Evolutionary conservation across 2,797 vertebrate genomes (phyloP), one percentile per base, ranked within the genome.

Genomic region (Diplodus sargus): DNA sequence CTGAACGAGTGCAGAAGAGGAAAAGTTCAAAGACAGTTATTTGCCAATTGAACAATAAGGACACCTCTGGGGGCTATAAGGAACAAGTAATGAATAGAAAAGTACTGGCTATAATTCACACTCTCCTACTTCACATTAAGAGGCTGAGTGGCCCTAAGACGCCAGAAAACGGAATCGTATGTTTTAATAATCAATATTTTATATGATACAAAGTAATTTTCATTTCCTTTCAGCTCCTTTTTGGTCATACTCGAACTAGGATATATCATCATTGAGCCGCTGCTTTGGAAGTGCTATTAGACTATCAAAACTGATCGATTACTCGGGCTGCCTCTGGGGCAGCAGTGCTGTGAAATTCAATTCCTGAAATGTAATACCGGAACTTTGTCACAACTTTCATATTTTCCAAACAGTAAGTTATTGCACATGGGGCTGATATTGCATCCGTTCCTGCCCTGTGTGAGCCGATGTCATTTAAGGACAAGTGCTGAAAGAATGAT

Each of bases 11-110:
- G 62, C 49, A 81, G 25, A 56, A 64, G 47, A 56, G 60, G 86
- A 79, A 76, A 78, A 74, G 51, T 66, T 74, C 45, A 79, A 49
- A 57, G 65, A 67, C n/a, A 42, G 57, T 78, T 73, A 84, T 86
- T 87, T 82, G 62, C 62, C 79, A 75, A 62, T 61, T 84, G 75
- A 85, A 86, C 76, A 86, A 79, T 85, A 84, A 74, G 6, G 22
- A 76, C 52, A 49, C 69, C 53, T 59, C 48, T 30, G 58, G 66
- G 76, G 62, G 57, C 81, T 61, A 42, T 43, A 47, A 49, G 22
- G 66, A 72, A 63, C 49, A 75, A 61, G 66, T 62, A 43, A 83
- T 80, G 66, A 79, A 79, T 70, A 66, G 79, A 80, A 76, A 51
- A 42, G 18, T 60, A 43, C 8, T 47, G 62, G 22, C 51, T 74